phyloP scores from a whole-genome alignment of 2,888 invertebrate genomes.

The Heliothis peltigera region DNA sequence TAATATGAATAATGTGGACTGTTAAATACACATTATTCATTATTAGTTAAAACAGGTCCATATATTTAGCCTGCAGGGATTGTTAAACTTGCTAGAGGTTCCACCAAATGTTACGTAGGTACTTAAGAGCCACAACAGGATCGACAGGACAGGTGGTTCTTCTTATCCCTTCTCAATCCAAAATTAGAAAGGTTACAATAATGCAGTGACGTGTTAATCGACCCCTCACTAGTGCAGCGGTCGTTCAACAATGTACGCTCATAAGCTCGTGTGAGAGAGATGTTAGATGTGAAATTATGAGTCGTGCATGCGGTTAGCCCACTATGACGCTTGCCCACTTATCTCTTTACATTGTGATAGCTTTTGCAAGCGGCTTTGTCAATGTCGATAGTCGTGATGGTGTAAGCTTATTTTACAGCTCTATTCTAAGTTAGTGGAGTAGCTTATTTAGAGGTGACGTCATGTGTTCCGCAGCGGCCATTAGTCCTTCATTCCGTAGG shows the following conservation, averaged over 20 bases:
- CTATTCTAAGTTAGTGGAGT: neutral
- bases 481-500: neutral
- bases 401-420: constrained; percentile 9
- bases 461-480: neutral
- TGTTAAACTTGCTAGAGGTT: neutral
- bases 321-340: constrained; percentile 38
- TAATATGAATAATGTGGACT: too few species aligned
- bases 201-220: constrained; percentile 52
- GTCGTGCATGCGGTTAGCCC: constrained; percentile 43
- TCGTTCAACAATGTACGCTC: constrained; percentile 46
- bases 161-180: neutral
- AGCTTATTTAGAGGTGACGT: constrained; percentile 5
- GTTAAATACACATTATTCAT: neutral
- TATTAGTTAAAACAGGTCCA: neutral
- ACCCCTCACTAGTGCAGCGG: constrained; percentile 46
- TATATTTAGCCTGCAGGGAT: neutral
- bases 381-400: constrained; percentile 10
- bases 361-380: constrained; percentile 22
- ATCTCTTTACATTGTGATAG: constrained; percentile 17
- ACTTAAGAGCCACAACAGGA: too few species aligned
- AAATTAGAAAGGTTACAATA: constrained; percentile 43
- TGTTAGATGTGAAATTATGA: constrained; percentile 51
- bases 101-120: neutral
- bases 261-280: constrained; percentile 38
- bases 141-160: constrained; percentile 22